Evolutionary conservation across 92 coral and sea anemone species (phyloP), one percentile per base, ranked within the genome.

Genomic region (Parazoanthus atlanticus): DNA sequence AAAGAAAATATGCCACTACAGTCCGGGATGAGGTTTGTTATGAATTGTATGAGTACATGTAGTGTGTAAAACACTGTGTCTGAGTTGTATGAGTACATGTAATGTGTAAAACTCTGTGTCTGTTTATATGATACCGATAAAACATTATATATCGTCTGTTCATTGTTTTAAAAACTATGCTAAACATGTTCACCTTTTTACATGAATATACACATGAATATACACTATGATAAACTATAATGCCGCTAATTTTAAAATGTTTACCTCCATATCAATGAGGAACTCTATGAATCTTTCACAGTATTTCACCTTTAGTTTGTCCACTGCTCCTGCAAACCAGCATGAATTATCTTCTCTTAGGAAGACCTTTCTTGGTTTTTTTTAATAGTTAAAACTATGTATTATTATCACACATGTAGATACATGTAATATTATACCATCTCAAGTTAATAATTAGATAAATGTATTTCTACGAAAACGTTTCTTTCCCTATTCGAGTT

Each of bases 221-320:
- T 5, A 15, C 3, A 30, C 11, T 6, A 13, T 1, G 12, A 52
- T 2, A 8, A 15, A 52, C 58, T 31, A 49, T 79, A 15, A 30
- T 28, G 31, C 3, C 17, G 23, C 31, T 17, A 12, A 8, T 30
- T 36, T 0, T 28, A 65, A 25, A 83, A 66, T n/a, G 15, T 66
- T 73, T 92, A 96, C 99, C 99, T 96, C 99, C 33, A 96, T 87
- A 74, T 96, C 99, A 31, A 95, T 90, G 86, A 96, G 79, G 19
- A 95, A 90, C 81, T 96, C 99, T 73, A 96, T 89, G 85, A 96
- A 96, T 31, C 97, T 92, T 86, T 96, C 99, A 71, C 99, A 96
- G 89, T 92, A 96, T 69, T 93, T 94, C 30, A 95, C 96, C 79
- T 91, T 96, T 81, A 92, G 94, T 82, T 89, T 90, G 69, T 92